Percentiles rank a stretch among this genome's conserved stretches.
Conservation (phyloP, 2,113 vertebrate genomes). For the Osmerus eperlanus region DNA sequence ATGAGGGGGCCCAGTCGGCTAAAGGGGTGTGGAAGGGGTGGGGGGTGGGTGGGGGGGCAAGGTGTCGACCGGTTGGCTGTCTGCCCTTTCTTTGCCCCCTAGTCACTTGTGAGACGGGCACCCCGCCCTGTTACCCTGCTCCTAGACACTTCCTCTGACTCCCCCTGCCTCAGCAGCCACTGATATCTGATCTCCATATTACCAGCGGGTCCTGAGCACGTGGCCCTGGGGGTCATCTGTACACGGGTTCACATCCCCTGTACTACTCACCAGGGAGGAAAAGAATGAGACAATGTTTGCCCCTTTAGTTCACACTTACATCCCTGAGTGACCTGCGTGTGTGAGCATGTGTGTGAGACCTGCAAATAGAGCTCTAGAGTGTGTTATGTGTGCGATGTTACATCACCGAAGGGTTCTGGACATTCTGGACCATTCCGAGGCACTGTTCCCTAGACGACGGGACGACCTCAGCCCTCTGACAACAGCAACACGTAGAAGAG, state of each 20-base stretch:
- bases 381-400: not conserved
- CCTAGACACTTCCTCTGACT: constrained; percentile 4
- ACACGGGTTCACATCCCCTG: not conserved
- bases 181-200: not conserved
- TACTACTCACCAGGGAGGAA: not conserved
- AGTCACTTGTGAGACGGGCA: not conserved
- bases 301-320: too few species aligned
- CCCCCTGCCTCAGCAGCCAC: not conserved
- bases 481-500: not conserved
- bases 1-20: constrained; percentile 30
- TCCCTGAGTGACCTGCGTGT: not conserved
- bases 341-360: not conserved
- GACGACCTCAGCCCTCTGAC: not conserved
- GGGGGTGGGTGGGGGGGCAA: constrained; percentile 1
- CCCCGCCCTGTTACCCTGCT: constrained; percentile 1
- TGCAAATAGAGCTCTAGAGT: not conserved
- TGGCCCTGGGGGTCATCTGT: too few species aligned
- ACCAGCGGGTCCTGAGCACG: too few species aligned
- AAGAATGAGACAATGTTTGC: not conserved
- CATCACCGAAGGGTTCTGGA: not conserved
- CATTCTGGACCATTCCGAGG: not conserved
- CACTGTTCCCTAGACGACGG: not conserved
- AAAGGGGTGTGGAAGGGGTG: not conserved
- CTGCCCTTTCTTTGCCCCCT: not conserved
- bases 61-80: not conserved